Conservation (phyloP, 2,113 vertebrate species). For the Limanda limanda region DNA sequence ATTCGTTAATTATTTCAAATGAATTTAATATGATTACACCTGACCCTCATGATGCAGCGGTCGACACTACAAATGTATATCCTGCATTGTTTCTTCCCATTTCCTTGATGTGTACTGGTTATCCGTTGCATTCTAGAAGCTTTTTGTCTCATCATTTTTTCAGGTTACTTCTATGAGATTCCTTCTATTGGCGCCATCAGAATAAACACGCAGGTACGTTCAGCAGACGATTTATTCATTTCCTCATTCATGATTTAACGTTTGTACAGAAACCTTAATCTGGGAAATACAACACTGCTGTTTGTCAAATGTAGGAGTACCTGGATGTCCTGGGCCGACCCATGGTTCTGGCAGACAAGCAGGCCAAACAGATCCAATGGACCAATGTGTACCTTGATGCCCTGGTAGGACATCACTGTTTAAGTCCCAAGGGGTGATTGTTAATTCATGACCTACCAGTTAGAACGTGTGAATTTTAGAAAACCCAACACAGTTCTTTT, state of each 20-base stretch:
- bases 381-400: conserved; percentile 98
- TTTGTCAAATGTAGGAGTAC: conserved; percentile 87
- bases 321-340: conserved; percentile 96
- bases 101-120: too few relatives aligned
- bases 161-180: conserved; percentile 99
- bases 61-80: background rate
- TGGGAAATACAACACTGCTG: background rate
- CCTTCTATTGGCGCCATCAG: conserved; percentile 98
- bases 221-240: background rate
- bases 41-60: background rate
- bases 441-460: too few relatives aligned
- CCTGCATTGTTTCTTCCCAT: background rate
- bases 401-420: conserved; percentile 82
- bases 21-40: background rate
- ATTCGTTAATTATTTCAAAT: background rate
- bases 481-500: background rate
- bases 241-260: fast-evolving
- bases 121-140: background rate
- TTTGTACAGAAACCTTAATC: background rate
- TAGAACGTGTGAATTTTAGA: too few relatives aligned
- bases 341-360: conserved; percentile 95
- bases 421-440: too few relatives aligned
- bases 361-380: conserved; percentile 97
- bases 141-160: background rate
- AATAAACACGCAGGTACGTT: conserved; percentile 95